Percentiles rank a stretch among this genome's conserved stretches.
These are phyloP conservation scores for Tetranychus truncatus DNA, from an alignment of 2,888 invertebrate genomes.

Conservation along the genomic window DNA sequence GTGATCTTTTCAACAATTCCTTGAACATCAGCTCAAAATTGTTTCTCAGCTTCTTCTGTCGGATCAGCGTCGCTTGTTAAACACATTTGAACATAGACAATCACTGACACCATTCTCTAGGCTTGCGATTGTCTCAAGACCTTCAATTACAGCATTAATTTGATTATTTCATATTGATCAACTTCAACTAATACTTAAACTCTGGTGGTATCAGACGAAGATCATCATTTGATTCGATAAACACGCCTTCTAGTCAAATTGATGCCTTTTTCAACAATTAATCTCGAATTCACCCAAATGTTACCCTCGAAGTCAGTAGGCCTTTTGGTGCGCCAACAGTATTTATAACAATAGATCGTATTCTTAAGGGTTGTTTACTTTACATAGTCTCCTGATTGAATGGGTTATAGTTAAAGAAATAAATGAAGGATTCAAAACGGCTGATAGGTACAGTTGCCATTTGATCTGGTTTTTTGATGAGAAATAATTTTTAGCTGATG, in stretches of 20 bases:
- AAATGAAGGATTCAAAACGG: slow-evolving; percentile 44
- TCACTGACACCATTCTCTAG: slow-evolving; percentile 62
- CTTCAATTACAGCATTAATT: slow-evolving; percentile 41
- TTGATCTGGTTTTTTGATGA: too few relatives aligned
- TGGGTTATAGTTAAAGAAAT: slow-evolving; percentile 83
- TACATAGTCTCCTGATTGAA: slow-evolving; percentile 81
- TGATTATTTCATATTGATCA: slow-evolving; percentile 21
- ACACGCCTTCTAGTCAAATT: slow-evolving; percentile 35
- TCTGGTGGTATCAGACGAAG: not conserved
- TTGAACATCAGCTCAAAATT: slow-evolving; percentile 51
- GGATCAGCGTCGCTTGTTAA: slow-evolving; percentile 35
- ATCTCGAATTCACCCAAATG: slow-evolving; percentile 53
- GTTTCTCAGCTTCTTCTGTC: slow-evolving; percentile 47
- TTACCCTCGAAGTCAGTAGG: slow-evolving; percentile 59
- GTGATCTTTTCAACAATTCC: slow-evolving; percentile 60
- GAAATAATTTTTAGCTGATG: too few relatives aligned
- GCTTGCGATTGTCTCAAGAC: slow-evolving; percentile 54
- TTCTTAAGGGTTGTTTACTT: slow-evolving; percentile 73
- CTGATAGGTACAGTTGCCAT: slow-evolving; percentile 49
- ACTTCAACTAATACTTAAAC: not conserved
- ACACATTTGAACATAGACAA: slow-evolving; percentile 64
- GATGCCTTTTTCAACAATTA: slow-evolving; percentile 56
- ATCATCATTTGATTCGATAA: slow-evolving; percentile 8
- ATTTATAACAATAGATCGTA: slow-evolving; percentile 60
- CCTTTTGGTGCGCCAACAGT: slow-evolving; percentile 79